These are phyloP conservation scores for Neodiprion fabricii DNA, from an alignment of 1,140 invertebrate genomes.

Conservation along the genomic window DNA sequence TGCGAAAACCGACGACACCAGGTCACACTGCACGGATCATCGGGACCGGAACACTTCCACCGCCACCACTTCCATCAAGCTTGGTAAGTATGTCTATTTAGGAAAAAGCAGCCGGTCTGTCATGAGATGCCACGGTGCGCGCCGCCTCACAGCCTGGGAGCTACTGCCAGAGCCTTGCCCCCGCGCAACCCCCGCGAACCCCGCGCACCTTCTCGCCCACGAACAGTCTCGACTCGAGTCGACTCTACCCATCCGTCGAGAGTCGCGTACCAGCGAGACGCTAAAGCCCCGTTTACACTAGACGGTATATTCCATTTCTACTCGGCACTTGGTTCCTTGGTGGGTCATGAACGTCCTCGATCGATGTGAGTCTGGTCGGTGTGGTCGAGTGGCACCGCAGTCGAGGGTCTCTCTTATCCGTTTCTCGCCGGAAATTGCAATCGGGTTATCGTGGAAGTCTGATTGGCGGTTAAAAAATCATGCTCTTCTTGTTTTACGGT, in stretches of 20 bases:
- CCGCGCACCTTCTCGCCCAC: conserved; percentile 1
- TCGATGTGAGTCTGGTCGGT: too few relatives aligned
- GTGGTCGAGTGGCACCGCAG: too few relatives aligned
- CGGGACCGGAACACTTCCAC: conserved; percentile 2
- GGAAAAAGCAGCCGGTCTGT: too few relatives aligned
- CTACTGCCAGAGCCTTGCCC: conserved; percentile 47
- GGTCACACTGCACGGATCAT: conserved; percentile 12
- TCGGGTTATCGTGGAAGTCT: too few relatives aligned
- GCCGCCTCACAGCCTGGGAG: conserved; percentile 54
- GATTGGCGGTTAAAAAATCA: too few relatives aligned
- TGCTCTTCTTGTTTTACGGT: too few relatives aligned
- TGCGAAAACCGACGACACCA: conserved; percentile 13
- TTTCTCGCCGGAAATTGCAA: too few relatives aligned
- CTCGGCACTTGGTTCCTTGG: too few relatives aligned
- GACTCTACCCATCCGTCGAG: not conserved
- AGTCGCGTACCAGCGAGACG: not conserved
- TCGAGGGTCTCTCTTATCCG: too few relatives aligned
- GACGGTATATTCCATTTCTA: too few relatives aligned
- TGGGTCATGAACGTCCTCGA: too few relatives aligned
- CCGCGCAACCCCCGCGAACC: conserved; percentile 6
- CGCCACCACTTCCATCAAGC: not conserved
- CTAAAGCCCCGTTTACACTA: not conserved
- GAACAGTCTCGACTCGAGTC: conserved; percentile 4
- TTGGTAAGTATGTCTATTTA: not conserved
- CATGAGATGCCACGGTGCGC: conserved; percentile 26